These are phyloP conservation scores for Parambassis ranga DNA, from an alignment of 2,797 vertebrate genomes.

Conservation along the genomic window DNA sequence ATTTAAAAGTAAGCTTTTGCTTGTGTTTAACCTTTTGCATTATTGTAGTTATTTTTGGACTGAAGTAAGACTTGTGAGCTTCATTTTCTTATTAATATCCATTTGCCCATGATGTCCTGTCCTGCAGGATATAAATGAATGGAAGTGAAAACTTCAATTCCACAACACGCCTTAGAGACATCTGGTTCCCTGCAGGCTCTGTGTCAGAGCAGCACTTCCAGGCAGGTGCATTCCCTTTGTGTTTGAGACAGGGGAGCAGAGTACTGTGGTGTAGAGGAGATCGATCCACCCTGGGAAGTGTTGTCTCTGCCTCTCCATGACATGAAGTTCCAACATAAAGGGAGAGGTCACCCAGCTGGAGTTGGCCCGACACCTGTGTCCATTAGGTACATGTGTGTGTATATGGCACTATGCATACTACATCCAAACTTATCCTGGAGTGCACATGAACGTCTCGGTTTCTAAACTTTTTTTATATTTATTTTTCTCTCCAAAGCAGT, in stretches of 20 bases:
- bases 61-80: background rate
- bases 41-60: background rate
- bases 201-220: constrained; percentile 63
- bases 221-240: constrained; percentile 69
- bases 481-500: background rate
- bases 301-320: constrained; percentile 64
- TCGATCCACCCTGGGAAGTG: constrained; percentile 65
- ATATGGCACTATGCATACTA: background rate
- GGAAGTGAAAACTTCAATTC: constrained; percentile 59
- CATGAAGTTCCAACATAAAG: constrained; percentile 55
- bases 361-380: constrained; percentile 44
- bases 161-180: constrained; percentile 57
- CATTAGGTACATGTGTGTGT: constrained; percentile 34
- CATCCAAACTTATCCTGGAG: background rate
- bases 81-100: constrained; percentile 11
- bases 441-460: background rate
- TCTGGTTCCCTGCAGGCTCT: constrained; percentile 68
- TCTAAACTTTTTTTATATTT: background rate
- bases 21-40: background rate
- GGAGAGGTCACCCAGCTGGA: constrained; percentile 53
- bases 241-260: constrained; percentile 59
- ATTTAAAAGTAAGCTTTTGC: too few relatives aligned
- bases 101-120: constrained; percentile 9
- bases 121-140: constrained; percentile 41
- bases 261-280: constrained; percentile 47